Base-by-base conservation (phyloP, 2,113 vertebrate species). In the Apteryx mantelli region DNA sequence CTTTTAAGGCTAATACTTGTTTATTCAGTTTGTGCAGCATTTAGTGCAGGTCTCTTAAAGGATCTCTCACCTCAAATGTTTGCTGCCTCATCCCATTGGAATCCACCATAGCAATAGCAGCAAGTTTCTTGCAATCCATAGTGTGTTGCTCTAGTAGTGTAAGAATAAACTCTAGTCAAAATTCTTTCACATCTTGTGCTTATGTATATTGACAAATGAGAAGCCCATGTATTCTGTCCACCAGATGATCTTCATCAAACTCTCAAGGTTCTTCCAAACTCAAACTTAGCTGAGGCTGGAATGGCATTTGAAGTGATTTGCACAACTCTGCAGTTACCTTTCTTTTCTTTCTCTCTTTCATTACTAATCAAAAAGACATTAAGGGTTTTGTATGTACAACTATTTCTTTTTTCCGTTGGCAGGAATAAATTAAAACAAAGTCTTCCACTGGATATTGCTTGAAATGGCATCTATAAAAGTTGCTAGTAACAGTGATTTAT, bases 91-190 rank as follows among this genome's bases (percentile, higher is more conserved):
- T 13, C 10, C 25, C 85, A 5, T 36, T 0, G 0, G 2, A 82
- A 66, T 26, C 6, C 15, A 24, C 25, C 0, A 1, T 0, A 1
- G 25, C 15, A 30, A 17, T 48, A 82, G 13, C 46, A 82, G 8
- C 32, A 91, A 61, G 34, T 61, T 81, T 75, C n/a, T 91, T 28
- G 4, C 52, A 55, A 65, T 26, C 34, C 21, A 8, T 36, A 28
- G 4, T 52, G 12, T 76, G 10, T 38, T 74, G 19, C 64, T 83
- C 11, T 19, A 55, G 44, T 44, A 55, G 20, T 53, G 22, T 81
- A 58, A 83, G 83, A 50, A 21, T 16, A 46, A 55, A 46, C 32
- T 77, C 9, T 28, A 65, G 55, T 75, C 36, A 63, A 26, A 7
- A 6, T 48, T 55, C 36, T 82, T 70, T 66, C 5, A 1, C 65